Conservation (phyloP, 1,140 invertebrate genomes). For the Leptinotarsa lineolata region DNA sequence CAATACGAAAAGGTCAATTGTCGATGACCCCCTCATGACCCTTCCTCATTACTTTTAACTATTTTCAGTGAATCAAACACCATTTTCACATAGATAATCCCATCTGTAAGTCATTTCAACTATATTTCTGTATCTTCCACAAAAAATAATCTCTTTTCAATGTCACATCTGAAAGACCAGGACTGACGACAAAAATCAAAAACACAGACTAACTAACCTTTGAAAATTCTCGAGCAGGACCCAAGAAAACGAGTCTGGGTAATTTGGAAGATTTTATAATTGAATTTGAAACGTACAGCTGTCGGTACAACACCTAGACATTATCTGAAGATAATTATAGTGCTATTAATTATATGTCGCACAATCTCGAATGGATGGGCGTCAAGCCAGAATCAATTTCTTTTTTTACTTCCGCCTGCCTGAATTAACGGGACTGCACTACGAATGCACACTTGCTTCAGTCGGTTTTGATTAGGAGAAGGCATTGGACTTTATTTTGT, state of each 20-base stretch:
- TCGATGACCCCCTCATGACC: no score
- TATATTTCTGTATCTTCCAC: no score
- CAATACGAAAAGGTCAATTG: neutral
- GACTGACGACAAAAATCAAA: neutral
- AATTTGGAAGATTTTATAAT: neutral
- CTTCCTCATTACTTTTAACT: neutral
- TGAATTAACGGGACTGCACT: neutral
- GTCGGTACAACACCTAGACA: constrained; percentile 39
- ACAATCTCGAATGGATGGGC: constrained; percentile 12
- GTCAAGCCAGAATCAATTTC: constrained; percentile 1
- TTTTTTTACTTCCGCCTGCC: constrained; percentile 18
- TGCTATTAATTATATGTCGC: constrained; percentile 24
- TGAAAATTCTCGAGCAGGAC: neutral
- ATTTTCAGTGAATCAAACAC: neutral
- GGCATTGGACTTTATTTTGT: no score
- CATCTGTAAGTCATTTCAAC: no score
- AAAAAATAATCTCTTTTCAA: no score
- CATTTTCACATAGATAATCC: no score
- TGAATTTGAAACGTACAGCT: constrained; percentile 26
- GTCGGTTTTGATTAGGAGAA: no score
- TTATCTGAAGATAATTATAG: constrained; percentile 47
- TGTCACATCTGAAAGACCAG: neutral
- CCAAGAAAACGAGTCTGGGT: neutral
- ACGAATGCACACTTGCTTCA: no score
- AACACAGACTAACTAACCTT: constrained; percentile 12